These are phyloP conservation scores for Sebastes minor DNA, from an alignment of 2,797 vertebrate genomes.

Conservation along the genomic window DNA sequence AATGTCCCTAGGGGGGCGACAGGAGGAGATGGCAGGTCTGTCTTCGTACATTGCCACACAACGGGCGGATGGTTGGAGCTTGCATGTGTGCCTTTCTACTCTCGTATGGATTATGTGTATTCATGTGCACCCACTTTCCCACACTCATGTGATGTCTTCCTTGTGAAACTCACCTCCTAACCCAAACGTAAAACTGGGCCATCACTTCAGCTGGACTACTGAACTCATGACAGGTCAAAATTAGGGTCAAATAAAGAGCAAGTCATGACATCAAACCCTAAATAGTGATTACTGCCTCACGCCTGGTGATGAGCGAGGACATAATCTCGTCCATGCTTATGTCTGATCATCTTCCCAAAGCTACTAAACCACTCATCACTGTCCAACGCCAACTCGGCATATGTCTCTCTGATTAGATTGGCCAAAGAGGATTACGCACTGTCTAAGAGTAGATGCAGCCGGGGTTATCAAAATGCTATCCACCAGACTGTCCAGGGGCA, in stretches of 20 bases:
- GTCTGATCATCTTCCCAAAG: constrained; percentile 67
- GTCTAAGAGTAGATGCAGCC: constrained; percentile 56
- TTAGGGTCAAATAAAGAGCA: constrained; percentile 23
- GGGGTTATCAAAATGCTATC: constrained; percentile 55
- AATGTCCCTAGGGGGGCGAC: constrained; percentile 16
- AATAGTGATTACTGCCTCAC: constrained; percentile 62
- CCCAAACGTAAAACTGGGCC: neutral
- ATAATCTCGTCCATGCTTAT: constrained; percentile 58
- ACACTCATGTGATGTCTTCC: neutral
- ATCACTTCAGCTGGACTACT: neutral
- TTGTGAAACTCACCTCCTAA: neutral
- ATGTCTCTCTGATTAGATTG: constrained; percentile 72
- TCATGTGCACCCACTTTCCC: neutral
- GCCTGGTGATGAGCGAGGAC: constrained; percentile 31
- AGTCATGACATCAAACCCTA: constrained; percentile 36
- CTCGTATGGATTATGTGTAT: neutral
- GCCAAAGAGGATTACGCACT: constrained; percentile 70
- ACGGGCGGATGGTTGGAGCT: neutral
- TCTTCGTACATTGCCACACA: neutral
- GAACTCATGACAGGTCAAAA: constrained; percentile 1
- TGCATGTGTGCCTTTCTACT: neutral
- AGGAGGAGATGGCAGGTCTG: constrained; percentile 13
- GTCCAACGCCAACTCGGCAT: constrained; percentile 53
- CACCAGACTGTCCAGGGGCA: constrained; percentile 22
- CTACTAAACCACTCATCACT: constrained; percentile 66